Evolutionary conservation across 2,888 invertebrate species (phyloP), one percentile per base, ranked within the genome.

Genomic region (Nomada ruficornis): DNA sequence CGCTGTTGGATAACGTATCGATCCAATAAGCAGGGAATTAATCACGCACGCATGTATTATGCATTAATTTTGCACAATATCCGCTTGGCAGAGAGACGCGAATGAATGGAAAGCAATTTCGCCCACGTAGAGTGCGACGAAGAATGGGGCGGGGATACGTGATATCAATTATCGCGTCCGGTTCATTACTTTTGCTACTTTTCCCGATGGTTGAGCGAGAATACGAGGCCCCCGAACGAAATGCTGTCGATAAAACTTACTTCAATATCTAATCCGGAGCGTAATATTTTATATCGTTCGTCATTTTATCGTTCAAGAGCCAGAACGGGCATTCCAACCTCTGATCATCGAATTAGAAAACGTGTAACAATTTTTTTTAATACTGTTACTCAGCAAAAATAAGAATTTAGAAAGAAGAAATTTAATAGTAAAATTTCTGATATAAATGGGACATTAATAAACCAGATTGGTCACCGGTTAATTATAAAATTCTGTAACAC

Each of bases 111-210:
- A 76, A 78, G 77, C 86, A 75, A 86, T 85, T 82, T 81, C 86
- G 86, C 90, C 90, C 86, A 90, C 89, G 85, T 76, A 65, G 26
- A 47, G 2, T 65, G 65, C 83, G 87, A 89, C 88, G 88, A 86
- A 86, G 83, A 81, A 80, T 81, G 77, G 82, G 76, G 84, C 76
- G 80, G 78, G 80, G 84, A 78, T 82, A 74, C 52, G 77, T 64
- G 89, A 90, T 90, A 89, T 84, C 84, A 88, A 90, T 90, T 90
- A 91, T 89, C 90, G 70, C 87, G 85, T 91, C 89, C 88, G 89
- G 88, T 88, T 86, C 78, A 57, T 80, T 82, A 67, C 77, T 77
- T 64, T 69, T 81, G 59, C 50, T 42, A 20, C 15, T 77, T 5
- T 18, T 52, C 44, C 2, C 55, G 36, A 26, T 62, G 29, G 18